phyloP scores from a whole-genome alignment of 2,888 invertebrate species.

The Thymelicus sylvestris region DNA sequence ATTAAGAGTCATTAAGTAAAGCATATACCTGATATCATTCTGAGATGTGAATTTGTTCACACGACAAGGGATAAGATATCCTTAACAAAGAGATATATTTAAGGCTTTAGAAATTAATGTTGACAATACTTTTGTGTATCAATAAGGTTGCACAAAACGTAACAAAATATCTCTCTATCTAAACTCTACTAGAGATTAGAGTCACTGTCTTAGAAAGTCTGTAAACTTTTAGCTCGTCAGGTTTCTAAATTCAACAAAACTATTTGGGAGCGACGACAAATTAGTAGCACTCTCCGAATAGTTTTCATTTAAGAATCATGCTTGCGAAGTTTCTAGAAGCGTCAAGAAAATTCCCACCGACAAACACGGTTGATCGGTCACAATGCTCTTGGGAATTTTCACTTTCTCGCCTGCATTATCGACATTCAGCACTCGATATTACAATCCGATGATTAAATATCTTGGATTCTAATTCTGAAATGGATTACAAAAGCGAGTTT shows the following conservation, averaged over 20 bases:
- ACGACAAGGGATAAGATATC: no score
- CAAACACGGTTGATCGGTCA: background rate
- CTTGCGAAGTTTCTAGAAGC: constrained; percentile 3
- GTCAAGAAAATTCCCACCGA: background rate
- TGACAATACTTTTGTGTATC: no score
- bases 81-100: no score
- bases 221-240: background rate
- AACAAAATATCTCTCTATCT: no score
- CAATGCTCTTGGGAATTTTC: constrained; percentile 1
- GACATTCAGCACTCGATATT: constrained; percentile 1
- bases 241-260: background rate
- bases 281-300: background rate
- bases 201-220: background rate
- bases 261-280: constrained; percentile 5
- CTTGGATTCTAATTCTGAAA: background rate
- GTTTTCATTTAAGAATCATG: background rate
- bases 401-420: background rate
- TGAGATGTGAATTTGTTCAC: no score
- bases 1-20: no score
- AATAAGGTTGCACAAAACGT: no score
- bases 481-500: background rate
- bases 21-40: no score
- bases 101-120: no score
- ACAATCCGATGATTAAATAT: constrained; percentile 4
- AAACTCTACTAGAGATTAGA: no score